Evolutionary conservation across 2,797 vertebrate genomes (phyloP).

Genomic region (Melanotaenia pygmaea): DNA sequence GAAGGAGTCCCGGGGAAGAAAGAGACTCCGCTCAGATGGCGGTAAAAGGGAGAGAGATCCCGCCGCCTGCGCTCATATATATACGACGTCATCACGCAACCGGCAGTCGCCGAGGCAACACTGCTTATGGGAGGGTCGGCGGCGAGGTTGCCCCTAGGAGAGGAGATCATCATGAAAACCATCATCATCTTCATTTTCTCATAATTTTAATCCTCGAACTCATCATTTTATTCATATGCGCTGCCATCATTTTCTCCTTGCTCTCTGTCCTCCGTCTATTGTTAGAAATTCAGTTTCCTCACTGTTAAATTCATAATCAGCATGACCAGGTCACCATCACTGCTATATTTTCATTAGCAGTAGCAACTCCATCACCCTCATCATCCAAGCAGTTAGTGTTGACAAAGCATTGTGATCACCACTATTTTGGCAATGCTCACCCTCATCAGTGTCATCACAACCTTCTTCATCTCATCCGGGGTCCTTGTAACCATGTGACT

Average conservation of each 20-base stretch:
- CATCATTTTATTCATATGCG: not conserved
- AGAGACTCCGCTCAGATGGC: constrained; percentile 90
- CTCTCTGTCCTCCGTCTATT: not conserved
- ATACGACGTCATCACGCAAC: constrained; percentile 93
- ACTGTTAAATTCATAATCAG: not conserved
- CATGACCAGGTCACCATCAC: not conserved
- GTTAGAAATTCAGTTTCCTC: not conserved
- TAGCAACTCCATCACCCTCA: not conserved
- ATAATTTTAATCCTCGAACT: not conserved
- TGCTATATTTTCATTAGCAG: not conserved
- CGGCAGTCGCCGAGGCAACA: constrained; percentile 81
- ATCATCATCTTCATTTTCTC: not conserved
- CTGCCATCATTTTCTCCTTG: not conserved
- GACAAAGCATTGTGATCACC: not conserved
- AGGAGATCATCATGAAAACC: not conserved
- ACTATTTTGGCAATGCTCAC: not conserved
- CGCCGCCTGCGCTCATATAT: constrained; percentile 98
- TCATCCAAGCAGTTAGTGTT: constrained; percentile 5
- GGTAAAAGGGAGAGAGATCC: constrained; percentile 92
- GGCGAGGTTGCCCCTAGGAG: constrained; percentile 13
- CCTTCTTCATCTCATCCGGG: not conserved
- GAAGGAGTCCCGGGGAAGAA: constrained; percentile 77
- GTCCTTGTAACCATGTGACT: not conserved
- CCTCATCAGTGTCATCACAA: not conserved
- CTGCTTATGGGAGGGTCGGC: constrained; percentile 62